phyloP scores from a whole-genome alignment of 2,113 vertebrate genomes.

The Mus spicilegus region DNA sequence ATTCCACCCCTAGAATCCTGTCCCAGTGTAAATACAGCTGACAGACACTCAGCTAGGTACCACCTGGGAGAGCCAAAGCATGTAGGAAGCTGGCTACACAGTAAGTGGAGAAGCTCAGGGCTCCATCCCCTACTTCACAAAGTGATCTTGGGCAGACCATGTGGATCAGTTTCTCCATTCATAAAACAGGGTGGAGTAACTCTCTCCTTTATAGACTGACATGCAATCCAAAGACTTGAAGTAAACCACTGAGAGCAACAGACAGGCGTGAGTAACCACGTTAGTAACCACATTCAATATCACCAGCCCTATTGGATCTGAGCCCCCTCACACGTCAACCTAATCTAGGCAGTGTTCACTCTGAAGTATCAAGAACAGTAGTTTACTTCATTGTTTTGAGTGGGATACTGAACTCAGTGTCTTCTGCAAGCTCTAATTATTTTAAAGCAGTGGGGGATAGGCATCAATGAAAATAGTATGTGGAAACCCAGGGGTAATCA shows the following conservation, averaged over 20 bases:
- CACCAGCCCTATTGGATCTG: neutral
- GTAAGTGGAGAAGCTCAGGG: fast-evolving
- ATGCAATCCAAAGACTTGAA: neutral
- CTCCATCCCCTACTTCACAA: neutral
- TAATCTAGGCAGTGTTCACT: neutral
- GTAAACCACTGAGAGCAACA: neutral
- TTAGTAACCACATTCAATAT: neutral
- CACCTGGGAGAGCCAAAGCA: neutral
- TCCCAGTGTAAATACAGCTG: neutral
- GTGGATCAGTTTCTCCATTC: neutral
- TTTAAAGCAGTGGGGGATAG: neutral
- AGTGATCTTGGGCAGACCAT: neutral
- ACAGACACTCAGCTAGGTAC: neutral
- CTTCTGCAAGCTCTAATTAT: neutral
- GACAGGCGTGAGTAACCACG: neutral
- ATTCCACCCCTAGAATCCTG: neutral
- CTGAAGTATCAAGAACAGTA: neutral
- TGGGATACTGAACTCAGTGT: neutral
- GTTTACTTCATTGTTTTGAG: neutral
- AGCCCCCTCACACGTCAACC: neutral
- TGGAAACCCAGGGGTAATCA: neutral
- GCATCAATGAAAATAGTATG: neutral
- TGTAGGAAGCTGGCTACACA: neutral
- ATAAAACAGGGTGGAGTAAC: neutral
- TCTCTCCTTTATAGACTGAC: neutral